A percentile compares a stretch with the other conserved stretches of the same genome.
Conservation (phyloP, 1,140 invertebrate genomes). For the Platorchestia sp. region DNA sequence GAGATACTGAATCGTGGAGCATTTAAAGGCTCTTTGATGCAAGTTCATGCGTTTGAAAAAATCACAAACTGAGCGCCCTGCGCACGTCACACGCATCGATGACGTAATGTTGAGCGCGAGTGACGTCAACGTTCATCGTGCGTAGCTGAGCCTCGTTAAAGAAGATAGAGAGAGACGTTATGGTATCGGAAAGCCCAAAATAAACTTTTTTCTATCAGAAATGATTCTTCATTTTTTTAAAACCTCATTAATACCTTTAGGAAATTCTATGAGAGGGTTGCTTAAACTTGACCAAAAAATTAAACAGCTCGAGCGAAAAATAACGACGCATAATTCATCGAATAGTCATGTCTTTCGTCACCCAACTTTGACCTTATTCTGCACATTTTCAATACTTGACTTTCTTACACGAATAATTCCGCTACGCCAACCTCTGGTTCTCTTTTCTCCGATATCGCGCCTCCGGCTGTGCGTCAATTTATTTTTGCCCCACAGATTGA, state of each 20-base stretch:
- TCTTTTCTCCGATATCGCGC: background rate
- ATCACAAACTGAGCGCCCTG: background rate
- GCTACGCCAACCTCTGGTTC: background rate
- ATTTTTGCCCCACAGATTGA: background rate
- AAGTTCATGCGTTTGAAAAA: background rate
- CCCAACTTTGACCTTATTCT: background rate
- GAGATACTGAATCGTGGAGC: background rate
- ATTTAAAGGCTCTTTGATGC: background rate
- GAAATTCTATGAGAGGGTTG: no score
- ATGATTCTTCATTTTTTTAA: no score
- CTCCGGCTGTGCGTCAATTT: background rate
- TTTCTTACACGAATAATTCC: background rate
- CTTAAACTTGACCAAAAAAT: background rate
- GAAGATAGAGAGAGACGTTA: background rate
- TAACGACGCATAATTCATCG: background rate
- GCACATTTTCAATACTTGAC: background rate
- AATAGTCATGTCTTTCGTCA: background rate
- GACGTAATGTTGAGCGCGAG: no score
- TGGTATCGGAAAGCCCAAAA: no score
- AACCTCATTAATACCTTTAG: no score
- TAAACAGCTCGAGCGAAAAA: background rate
- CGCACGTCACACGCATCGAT: background rate
- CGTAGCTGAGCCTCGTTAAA: background rate
- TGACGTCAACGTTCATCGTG: background rate
- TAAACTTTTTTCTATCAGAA: no score